Evolutionary conservation across 2,797 vertebrate species (phyloP).

Genomic region (Molothrus aeneus): DNA sequence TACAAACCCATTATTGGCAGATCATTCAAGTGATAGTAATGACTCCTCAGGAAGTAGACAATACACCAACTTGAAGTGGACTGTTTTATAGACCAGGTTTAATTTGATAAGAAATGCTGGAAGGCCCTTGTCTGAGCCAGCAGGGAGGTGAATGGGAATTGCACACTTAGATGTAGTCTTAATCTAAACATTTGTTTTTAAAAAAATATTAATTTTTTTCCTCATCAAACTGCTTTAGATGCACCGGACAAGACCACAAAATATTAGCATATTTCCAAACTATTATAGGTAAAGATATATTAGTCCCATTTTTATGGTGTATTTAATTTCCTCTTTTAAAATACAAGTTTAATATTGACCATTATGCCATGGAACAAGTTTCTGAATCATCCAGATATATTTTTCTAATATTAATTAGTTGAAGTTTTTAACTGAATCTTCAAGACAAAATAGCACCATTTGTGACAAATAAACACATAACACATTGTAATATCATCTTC

Average conservation of each 20-base stretch:
- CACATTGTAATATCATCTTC: not conserved
- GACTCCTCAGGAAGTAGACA: constrained; percentile 19
- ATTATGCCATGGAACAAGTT: not conserved
- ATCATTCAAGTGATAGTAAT: constrained; percentile 57
- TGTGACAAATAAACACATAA: constrained; percentile 17
- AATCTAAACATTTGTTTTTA: not conserved
- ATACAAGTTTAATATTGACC: not conserved
- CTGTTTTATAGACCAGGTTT: constrained; percentile 1
- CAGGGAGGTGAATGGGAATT: not conserved
- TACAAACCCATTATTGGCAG: constrained; percentile 36
- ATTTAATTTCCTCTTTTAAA: not conserved
- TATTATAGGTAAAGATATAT: not conserved
- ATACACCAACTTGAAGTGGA: constrained; percentile 3
- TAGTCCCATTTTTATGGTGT: not conserved
- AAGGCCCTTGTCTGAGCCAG: not conserved
- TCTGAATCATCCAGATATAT: not conserved
- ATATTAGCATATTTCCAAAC: not conserved
- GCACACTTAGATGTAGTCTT: not conserved
- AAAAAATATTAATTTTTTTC: not conserved
- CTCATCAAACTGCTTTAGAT: not conserved
- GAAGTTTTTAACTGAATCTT: not conserved
- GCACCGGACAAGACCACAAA: not conserved
- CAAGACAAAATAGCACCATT: not conserved
- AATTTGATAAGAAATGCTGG: not conserved
- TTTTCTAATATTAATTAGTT: not conserved